Base-by-base conservation (phyloP, 2,888 invertebrate species). In the Physocephala rufipes region DNA sequence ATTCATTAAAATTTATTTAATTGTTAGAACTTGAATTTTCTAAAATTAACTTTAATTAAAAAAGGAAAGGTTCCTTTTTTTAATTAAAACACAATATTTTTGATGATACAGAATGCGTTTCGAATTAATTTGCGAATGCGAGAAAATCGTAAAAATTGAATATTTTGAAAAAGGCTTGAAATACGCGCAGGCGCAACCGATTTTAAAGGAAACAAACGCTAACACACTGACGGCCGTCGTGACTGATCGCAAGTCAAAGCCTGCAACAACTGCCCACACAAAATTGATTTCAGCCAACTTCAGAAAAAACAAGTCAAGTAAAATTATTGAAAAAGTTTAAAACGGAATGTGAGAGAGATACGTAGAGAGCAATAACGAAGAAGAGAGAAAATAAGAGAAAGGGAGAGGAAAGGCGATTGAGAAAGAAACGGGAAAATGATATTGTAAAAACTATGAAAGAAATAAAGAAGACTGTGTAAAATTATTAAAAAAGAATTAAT, bases 231-330 rank as follows among this genome's bases (percentile, higher is more conserved):
- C 55, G 26, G 58, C 68, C 68, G 68, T 49, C 59, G 68, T 68
- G 65, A 72, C 71, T 68, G 68, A 75, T 67, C 77, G 67, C 75
- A 70, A 67, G 75, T 71, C 76, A 67, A 74, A 74, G 75, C 73
- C 71, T 76, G 70, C 71, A 74, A 69, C 74, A 74, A 75, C 75
- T 76, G 76, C 71, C 71, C 71, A 70, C 72, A 71, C 28, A 64
- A 67, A 51, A 61, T 51, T 24, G 51, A 61, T 19, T 49, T 61
- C 16, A 62, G 30, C 63, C 53, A 58, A 67, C 63, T 67, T 51
- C 26, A 65, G 47, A 47, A 43, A 71, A n/a, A 71, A 49, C 49
- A 28, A 26, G 36, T 24, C 45, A 55, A 49, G 30, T 28, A 63
- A 43, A 45, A 26, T 43, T 28, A 66, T 19, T 26, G 16, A 66